Conservation (phyloP, 1,140 invertebrate species). For the Harlomillsia oculata region DNA sequence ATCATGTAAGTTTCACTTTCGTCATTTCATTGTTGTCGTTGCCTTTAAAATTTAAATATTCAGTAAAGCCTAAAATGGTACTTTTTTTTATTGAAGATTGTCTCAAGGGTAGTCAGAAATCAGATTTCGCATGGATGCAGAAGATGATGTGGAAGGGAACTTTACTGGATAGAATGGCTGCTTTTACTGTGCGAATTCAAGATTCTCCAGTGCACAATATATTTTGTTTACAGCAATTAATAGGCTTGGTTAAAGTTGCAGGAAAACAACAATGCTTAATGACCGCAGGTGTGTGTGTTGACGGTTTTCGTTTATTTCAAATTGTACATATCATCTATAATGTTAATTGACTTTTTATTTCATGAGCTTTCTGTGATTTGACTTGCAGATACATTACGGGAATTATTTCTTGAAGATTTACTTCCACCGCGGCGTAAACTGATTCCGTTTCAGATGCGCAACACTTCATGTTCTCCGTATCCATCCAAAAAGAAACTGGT, state of each 20-base stretch:
- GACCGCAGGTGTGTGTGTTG: constrained; percentile 25
- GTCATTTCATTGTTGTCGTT: background rate
- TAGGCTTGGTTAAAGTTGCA: constrained; percentile 68
- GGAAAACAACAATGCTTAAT: constrained; percentile 61
- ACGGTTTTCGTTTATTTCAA: background rate
- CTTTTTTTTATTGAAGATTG: background rate
- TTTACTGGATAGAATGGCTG: constrained; percentile 73
- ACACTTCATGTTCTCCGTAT: constrained; percentile 41
- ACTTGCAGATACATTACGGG: constrained; percentile 57
- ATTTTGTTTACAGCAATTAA: constrained; percentile 55
- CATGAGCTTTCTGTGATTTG: too few relatives aligned
- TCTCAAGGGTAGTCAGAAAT: constrained; percentile 9
- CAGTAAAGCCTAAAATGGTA: background rate
- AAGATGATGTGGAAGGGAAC: constrained; percentile 72
- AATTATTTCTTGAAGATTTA: constrained; percentile 66
- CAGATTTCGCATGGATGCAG: constrained; percentile 56
- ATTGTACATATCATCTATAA: background rate
- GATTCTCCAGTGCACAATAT: constrained; percentile 75
- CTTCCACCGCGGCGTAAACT: constrained; percentile 63
- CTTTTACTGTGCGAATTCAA: constrained; percentile 69
- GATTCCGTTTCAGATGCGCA: constrained; percentile 59
- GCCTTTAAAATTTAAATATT: background rate
- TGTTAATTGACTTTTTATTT: background rate
- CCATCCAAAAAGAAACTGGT: constrained; percentile 45
- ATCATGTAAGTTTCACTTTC: background rate